Conservation (phyloP, 1,140 invertebrate genomes). For the Dreissena rostriformis region DNA sequence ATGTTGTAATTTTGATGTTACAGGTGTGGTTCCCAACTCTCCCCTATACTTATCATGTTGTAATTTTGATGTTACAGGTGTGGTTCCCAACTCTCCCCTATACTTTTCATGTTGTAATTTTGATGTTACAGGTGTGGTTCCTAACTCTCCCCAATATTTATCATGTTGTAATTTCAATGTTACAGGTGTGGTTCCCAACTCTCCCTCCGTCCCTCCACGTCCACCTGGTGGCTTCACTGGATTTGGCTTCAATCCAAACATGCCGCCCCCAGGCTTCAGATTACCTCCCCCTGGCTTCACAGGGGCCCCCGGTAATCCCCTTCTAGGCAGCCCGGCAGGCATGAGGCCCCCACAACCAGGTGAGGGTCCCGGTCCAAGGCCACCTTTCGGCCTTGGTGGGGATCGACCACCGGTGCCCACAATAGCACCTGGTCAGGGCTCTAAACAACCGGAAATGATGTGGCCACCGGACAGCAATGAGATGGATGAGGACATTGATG, state of each 20-base stretch:
- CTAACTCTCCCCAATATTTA: conserved; percentile 40
- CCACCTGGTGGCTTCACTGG: conserved; percentile 16
- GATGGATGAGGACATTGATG: conserved; percentile 50
- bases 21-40: conserved; percentile 43
- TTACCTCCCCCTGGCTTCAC: conserved; percentile 51
- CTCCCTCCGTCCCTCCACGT: conserved; percentile 25
- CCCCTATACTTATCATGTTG: no score
- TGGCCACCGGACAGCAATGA: conserved; percentile 55
- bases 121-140: conserved; percentile 34
- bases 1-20: conserved; percentile 1
- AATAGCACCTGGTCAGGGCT: not conserved
- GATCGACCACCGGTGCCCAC: not conserved
- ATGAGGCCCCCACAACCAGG: not conserved
- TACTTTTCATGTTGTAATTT: no score
- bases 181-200: conserved; percentile 45
- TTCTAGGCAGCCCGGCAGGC: conserved; percentile 3
- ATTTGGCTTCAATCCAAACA: conserved; percentile 51
- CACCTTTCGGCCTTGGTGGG: not conserved
- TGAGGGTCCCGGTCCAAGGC: not conserved
- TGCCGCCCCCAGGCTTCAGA: conserved; percentile 57
- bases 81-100: conserved; percentile 33
- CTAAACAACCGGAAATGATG: conserved; percentile 46
- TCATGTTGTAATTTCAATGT: conserved; percentile 7
- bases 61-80: conserved; percentile 30
- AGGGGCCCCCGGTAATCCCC: conserved; percentile 40